These are phyloP conservation scores for Apodemia zela DNA, from an alignment of 2,888 invertebrate genomes.

Conservation along the genomic window DNA sequence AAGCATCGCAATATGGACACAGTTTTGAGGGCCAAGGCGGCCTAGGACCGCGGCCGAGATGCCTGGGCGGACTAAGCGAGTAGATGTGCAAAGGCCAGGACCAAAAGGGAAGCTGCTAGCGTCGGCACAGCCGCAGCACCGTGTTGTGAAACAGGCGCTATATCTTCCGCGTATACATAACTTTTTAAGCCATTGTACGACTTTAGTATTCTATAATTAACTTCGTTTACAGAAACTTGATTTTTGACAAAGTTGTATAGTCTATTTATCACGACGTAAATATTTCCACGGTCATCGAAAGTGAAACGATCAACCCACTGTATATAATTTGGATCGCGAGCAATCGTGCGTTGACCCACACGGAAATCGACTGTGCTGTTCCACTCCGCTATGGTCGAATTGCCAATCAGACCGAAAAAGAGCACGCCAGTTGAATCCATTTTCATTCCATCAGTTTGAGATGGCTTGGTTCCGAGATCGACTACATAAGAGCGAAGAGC, in stretches of 20 bases:
- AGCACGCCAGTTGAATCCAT: slow-evolving; percentile 85
- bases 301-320: slow-evolving; percentile 88
- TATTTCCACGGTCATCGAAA: slow-evolving; percentile 83
- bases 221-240: slow-evolving; percentile 77
- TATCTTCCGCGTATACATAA: slow-evolving; percentile 80
- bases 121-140: slow-evolving; percentile 51
- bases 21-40: slow-evolving; percentile 42
- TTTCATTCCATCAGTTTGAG: slow-evolving; percentile 87
- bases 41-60: slow-evolving; percentile 31
- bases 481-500: slow-evolving; percentile 71
- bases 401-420: slow-evolving; percentile 85
- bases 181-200: slow-evolving; percentile 81
- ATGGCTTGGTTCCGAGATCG: slow-evolving; percentile 82
- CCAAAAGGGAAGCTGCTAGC: slow-evolving; percentile 48
- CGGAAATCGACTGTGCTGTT: slow-evolving; percentile 81
- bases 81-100: slow-evolving; percentile 57
- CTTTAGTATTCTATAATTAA: slow-evolving; percentile 85
- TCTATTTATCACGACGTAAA: slow-evolving; percentile 85
- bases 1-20: slow-evolving; percentile 45
- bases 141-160: slow-evolving; percentile 36
- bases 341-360: slow-evolving; percentile 82
- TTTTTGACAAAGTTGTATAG: slow-evolving; percentile 84
- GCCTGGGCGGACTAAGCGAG: slow-evolving; percentile 52
- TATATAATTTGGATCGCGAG: slow-evolving; percentile 83
- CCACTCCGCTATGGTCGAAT: slow-evolving; percentile 86